Conservation (phyloP, 2,888 invertebrate species). For the Odontocolon sp. region DNA sequence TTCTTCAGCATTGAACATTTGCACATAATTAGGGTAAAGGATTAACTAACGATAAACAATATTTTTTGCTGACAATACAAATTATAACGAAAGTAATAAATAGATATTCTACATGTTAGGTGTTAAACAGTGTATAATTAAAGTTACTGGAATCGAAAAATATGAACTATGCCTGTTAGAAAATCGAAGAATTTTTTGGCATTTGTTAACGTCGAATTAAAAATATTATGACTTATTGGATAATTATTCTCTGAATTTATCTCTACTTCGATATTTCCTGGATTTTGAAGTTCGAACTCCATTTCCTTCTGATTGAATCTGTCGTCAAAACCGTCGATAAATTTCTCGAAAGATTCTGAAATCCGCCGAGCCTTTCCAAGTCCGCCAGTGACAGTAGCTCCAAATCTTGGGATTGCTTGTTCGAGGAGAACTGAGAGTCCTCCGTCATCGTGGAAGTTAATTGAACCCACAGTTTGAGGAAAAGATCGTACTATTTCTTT, state of each 20-base stretch:
- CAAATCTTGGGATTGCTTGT: slow-evolving; percentile 66
- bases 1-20: neutral
- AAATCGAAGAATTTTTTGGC: slow-evolving; percentile 71
- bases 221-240: slow-evolving; percentile 55
- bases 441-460: slow-evolving; percentile 38
- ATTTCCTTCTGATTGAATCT: slow-evolving; percentile 55
- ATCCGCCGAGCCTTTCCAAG: slow-evolving; percentile 67
- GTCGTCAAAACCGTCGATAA: slow-evolving; percentile 67
- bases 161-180: slow-evolving; percentile 62
- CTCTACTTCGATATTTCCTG: slow-evolving; percentile 1
- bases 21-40: neutral
- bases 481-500: neutral
- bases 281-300: slow-evolving; percentile 21
- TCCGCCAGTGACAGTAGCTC: slow-evolving; percentile 65
- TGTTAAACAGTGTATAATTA: neutral
- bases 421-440: slow-evolving; percentile 64
- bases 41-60: neutral
- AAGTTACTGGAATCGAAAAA: slow-evolving; percentile 40
- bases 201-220: slow-evolving; percentile 61
- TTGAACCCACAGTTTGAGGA: neutral
- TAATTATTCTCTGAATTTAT: slow-evolving; percentile 8
- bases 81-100: neutral
- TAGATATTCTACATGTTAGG: neutral
- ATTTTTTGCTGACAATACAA: neutral
- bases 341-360: slow-evolving; percentile 67